Evolutionary conservation across 2,113 vertebrate species (phyloP), one percentile per base, ranked within the genome.

Genomic region (Pelvicachromis taeniatus): DNA sequence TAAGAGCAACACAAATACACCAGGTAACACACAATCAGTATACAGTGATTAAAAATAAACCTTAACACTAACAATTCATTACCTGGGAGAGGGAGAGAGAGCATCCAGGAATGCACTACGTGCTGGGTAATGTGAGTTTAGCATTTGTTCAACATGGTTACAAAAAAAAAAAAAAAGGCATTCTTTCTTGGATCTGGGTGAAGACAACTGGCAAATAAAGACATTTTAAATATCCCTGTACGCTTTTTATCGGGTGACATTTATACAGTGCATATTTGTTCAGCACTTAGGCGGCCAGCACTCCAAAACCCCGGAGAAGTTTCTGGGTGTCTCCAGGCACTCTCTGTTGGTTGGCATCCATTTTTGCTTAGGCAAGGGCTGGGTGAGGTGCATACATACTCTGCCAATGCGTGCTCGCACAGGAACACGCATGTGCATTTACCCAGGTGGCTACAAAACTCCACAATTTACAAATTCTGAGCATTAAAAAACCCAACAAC

Each of bases 1-100:
- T 95, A 95, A 95, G 94, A 95, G 89, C 89, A 92, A 95, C 94
- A 94, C 85, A 89, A 91, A 85, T 84, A 91, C 87, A 86, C 89
- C 90, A 90, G 75, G 92, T 91, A 88, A 85, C 89, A 92, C 84
- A 91, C 85, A 65, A 86, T 93, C 87, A 92, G 81, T 87, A 90
- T 86, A 92, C 83, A 94, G 75, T 86, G 40, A 89, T 86, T 29
- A 53, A 80, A 83, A 89, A 87, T 78, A 90, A 81, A 83, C 83
- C 45, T 75, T 80, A 63, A 89, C 87, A 90, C 21, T 59, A 87
- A 86, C 54, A 80, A 85, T 80, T 73, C 85, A 88, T 89, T 65
- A 85, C 87, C 80, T 84, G 78, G 68, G 33, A 65, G 19, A 65
- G 33, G 61, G 82, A 91, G 83, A 88, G n/a, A n/a, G n/a, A n/a